phyloP scores from a whole-genome alignment of 2,113 vertebrate species.

The Nestor notabilis region DNA sequence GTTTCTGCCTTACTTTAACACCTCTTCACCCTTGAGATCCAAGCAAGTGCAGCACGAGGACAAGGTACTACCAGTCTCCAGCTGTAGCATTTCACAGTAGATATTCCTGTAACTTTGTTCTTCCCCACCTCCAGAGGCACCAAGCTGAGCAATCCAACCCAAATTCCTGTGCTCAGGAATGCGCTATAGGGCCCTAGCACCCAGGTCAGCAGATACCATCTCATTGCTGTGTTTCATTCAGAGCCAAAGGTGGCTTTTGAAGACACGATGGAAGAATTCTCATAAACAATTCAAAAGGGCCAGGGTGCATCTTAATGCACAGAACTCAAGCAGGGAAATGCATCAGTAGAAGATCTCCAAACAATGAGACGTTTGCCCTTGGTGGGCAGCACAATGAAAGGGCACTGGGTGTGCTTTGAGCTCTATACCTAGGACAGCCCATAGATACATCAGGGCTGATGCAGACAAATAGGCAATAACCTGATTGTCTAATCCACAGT shows the following conservation, averaged over 20 bases:
- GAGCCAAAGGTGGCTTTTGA: background rate
- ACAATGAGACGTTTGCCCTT: rapidly evolving
- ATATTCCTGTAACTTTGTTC: background rate
- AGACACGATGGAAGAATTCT: background rate
- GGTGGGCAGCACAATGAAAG: background rate
- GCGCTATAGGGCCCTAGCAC: background rate
- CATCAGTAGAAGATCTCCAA: background rate
- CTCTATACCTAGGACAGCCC: background rate
- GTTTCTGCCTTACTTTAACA: background rate
- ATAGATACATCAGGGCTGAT: background rate
- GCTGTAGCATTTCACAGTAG: rapidly evolving
- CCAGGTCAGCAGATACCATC: background rate
- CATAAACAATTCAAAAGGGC: rapidly evolving
- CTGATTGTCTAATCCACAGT: background rate
- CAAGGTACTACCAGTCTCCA: background rate
- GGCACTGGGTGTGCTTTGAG: background rate
- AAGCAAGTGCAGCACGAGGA: rapidly evolving
- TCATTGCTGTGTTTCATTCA: rapidly evolving
- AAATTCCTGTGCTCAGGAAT: background rate
- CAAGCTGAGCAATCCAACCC: background rate
- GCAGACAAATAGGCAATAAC: background rate
- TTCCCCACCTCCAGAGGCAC: background rate
- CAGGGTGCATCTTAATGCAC: background rate
- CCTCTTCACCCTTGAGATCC: background rate
- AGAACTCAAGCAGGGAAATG: background rate